Evolutionary conservation across 2,113 vertebrate species (phyloP).

Genomic region (Scalopus aquaticus): DNA sequence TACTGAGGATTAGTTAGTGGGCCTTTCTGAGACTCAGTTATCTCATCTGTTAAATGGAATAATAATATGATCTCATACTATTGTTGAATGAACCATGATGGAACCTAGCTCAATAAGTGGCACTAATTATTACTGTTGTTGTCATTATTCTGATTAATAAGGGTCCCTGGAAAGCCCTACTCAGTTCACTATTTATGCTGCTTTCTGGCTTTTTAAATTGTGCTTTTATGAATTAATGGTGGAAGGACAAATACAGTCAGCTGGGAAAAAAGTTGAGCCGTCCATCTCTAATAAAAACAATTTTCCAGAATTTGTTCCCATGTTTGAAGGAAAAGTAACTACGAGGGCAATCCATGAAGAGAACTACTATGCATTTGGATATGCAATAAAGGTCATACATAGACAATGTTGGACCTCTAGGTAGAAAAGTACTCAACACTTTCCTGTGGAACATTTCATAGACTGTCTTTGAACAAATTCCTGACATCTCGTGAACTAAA

Average conservation of each 20-base stretch:
- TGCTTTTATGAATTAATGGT: not conserved
- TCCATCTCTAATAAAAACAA: not conserved
- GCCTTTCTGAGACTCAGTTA: not conserved
- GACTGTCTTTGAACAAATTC: constrained; percentile 6
- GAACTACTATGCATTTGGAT: not conserved
- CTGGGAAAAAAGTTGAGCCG: not conserved
- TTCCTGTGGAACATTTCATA: not conserved
- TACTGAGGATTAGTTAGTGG: not conserved
- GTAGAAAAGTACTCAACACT: not conserved
- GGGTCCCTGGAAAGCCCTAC: not conserved
- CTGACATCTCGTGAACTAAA: not conserved
- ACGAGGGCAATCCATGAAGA: not conserved
- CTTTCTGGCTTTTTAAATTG: not conserved
- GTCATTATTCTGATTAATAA: not conserved
- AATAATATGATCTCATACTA: not conserved
- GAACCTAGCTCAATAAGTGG: not conserved
- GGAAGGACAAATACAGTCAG: not conserved
- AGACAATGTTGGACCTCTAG: not conserved
- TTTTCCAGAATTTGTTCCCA: not conserved
- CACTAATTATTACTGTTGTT: not conserved
- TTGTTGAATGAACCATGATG: not conserved
- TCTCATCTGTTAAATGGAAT: not conserved
- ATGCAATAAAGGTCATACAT: not conserved
- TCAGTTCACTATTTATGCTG: not conserved
- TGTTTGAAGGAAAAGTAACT: not conserved